These are phyloP conservation scores for Halyomorpha halys DNA, from an alignment of 1,140 invertebrate genomes.

Conservation along the genomic window DNA sequence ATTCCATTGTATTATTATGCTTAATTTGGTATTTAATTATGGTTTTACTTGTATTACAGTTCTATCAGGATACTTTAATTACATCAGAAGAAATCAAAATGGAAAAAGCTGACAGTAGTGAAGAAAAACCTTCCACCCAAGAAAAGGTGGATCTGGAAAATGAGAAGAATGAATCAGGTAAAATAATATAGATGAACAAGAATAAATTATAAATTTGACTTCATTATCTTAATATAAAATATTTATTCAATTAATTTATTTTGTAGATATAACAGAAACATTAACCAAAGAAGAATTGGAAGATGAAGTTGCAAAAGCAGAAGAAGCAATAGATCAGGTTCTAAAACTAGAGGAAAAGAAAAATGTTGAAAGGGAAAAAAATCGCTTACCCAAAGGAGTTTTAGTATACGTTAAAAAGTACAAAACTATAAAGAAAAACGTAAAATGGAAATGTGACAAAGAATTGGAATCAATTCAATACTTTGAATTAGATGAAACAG, in stretches of 20 bases:
- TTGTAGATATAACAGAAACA: not conserved
- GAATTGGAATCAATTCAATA: slow-evolving; percentile 72
- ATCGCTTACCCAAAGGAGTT: slow-evolving; percentile 47
- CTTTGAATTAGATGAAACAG: slow-evolving; percentile 88
- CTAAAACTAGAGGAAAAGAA: slow-evolving; percentile 29
- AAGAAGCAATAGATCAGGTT: slow-evolving; percentile 30
- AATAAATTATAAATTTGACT: not conserved
- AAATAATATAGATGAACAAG: no score
- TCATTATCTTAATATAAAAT: not conserved
- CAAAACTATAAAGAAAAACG: slow-evolving; percentile 67
- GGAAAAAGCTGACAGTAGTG: slow-evolving; percentile 1
- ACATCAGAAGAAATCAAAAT: slow-evolving; percentile 34
- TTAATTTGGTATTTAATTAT: no score
- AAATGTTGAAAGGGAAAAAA: slow-evolving; percentile 30
- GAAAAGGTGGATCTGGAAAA: no score
- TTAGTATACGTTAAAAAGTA: slow-evolving; percentile 51
- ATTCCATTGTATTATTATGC: no score
- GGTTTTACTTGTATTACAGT: slow-evolving; percentile 40
- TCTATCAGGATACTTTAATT: slow-evolving; percentile 85
- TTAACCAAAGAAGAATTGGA: slow-evolving; percentile 24
- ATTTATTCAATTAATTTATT: not conserved
- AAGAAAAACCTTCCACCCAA: not conserved
- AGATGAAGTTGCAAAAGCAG: slow-evolving; percentile 30
- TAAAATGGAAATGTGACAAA: slow-evolving; percentile 68
- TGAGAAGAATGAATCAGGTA: no score